Evolutionary conservation across 53 echinoderm and acorn worm species (phyloP), one percentile per base, ranked within the genome.

Genomic region (Arbacia lixula): DNA sequence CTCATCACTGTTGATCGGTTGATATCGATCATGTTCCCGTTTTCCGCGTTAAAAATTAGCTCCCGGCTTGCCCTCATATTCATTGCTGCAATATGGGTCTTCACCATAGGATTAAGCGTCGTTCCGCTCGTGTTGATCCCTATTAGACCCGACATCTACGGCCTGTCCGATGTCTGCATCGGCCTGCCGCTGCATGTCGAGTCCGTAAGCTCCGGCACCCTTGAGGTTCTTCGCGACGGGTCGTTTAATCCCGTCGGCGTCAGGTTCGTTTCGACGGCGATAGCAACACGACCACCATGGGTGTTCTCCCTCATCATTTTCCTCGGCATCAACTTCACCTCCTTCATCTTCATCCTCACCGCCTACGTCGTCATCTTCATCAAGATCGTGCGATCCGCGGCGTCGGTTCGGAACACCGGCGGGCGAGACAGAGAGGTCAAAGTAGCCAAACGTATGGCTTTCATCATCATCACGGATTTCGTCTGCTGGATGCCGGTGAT

Each of bases 401-500:
- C 21, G 0, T 81, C 38, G 25, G 86, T 90, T 14, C 30, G 64
- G 25, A 50, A 16, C 19, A 77, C 28, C 2, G 32, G 66, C 0
- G 53, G 36, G 53, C 60, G 78, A 14, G 43, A 85, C 17, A 73
- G 40, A 30, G 83, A 91, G n/a, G 74, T 66, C 3, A 86, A 62
- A 50, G 36, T 91, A 67, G 90, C 91, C 16, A 32, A 60, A 16
- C 54, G 50, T 20, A 83, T 88, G 88, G 83, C 72, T 2, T 31
- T 87, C 37, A 87, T 91, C 29, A 49, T 91, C 26, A 76, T 61
- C 4, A 84, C 91, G 12, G 91, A 87, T 56, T 60, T 71, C 16
- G 36, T 60, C 27, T 90, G 90, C 39, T 90, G 90, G 87, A 72
- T 90, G 81, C 91, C 91, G 3, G 83, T 91, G 27, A 91, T 91